A percentile compares a stretch with the other conserved stretches of the same genome.
phyloP scores from a whole-genome alignment of 1,140 invertebrate genomes.

The Sesamia nonagrioides region DNA sequence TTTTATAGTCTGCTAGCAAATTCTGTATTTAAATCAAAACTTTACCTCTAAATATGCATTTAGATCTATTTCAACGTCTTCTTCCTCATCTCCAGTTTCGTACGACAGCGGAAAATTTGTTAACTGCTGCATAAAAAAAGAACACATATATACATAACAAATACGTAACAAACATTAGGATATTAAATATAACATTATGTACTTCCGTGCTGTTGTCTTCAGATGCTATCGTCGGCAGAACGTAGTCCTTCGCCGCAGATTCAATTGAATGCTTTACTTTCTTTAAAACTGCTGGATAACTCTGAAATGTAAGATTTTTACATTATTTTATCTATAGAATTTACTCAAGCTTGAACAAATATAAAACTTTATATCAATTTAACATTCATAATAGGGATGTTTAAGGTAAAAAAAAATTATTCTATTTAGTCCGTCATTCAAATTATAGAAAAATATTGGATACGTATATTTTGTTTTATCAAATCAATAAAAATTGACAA shows the following conservation, averaged over 20 bases:
- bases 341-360: too few species aligned
- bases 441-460: too few species aligned
- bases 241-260: constrained; percentile 77
- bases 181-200: constrained; percentile 17
- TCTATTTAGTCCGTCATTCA: too few species aligned
- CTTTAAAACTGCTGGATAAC: constrained; percentile 78
- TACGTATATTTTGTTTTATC: too few species aligned
- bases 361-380: too few species aligned
- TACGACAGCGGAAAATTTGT: constrained; percentile 67
- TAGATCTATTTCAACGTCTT: constrained; percentile 61
- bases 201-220: constrained; percentile 69
- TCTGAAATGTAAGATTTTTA: constrained; percentile 62
- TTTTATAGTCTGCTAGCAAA: too few species aligned
- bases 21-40: not conserved
- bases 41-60: constrained; percentile 67
- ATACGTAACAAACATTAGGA: not conserved
- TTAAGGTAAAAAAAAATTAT: too few species aligned
- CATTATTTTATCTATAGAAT: not conserved
- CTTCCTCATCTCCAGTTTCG: constrained; percentile 67
- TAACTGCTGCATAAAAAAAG: not conserved
- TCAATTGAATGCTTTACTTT: constrained; percentile 78
- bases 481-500: too few species aligned
- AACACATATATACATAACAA: too few species aligned
- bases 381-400: too few species aligned
- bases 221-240: constrained; percentile 71